Conservation (phyloP, 2,113 vertebrate species). For the Indri indri region DNA sequence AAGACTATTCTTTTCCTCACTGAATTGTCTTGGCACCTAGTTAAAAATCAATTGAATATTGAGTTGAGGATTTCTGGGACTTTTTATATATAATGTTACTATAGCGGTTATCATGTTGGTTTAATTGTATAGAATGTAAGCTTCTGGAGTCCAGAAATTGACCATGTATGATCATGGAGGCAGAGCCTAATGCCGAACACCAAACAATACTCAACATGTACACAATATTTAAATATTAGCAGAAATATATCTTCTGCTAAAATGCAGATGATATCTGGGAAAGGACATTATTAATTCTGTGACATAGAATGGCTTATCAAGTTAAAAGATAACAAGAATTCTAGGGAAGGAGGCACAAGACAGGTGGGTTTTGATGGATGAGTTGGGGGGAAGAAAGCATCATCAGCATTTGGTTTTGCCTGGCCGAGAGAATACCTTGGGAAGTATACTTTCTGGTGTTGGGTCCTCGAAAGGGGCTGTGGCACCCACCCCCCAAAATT, state of each 20-base stretch:
- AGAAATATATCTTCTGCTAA: no score
- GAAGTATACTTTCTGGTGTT: not conserved
- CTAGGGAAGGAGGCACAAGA: not conserved
- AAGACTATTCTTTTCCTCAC: not conserved
- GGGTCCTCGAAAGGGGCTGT: not conserved
- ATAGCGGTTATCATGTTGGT: not conserved
- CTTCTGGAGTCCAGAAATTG: not conserved
- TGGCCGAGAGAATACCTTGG: not conserved
- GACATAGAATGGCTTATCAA: not conserved
- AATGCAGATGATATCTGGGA: not conserved
- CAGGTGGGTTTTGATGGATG: not conserved
- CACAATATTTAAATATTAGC: not conserved
- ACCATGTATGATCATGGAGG: not conserved
- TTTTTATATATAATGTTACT: not conserved
- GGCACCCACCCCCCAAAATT: not conserved
- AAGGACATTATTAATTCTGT: not conserved
- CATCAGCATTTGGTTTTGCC: not conserved
- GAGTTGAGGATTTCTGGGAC: not conserved
- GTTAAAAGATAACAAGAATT: not conserved
- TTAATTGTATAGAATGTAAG: not conserved
- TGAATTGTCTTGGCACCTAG: not conserved
- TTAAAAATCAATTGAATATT: not conserved
- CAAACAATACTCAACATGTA: not conserved
- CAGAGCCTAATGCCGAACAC: not conserved
- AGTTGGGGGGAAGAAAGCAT: not conserved